Evolutionary conservation across 2,888 invertebrate genomes (phyloP).

Genomic region (Tetragonula carbonaria): DNA sequence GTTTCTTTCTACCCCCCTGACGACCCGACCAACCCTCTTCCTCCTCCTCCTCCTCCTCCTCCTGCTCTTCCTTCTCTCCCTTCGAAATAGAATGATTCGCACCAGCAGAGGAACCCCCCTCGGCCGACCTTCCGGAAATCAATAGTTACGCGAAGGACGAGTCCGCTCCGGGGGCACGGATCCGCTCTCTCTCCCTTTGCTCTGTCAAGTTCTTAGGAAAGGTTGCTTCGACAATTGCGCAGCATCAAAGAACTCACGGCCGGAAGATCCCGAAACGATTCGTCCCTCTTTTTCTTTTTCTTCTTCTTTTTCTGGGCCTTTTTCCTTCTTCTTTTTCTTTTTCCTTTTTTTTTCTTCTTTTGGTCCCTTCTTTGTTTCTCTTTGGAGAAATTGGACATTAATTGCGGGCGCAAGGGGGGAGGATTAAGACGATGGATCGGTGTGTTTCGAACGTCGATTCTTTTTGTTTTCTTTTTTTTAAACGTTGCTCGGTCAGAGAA

Average conservation of each 20-base stretch:
- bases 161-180: constrained; percentile 42
- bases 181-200: constrained; percentile 35
- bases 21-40: constrained; percentile 14
- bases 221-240: constrained; percentile 53
- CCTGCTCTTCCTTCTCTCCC: no score
- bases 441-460: not conserved
- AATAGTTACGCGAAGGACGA: constrained; percentile 74
- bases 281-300: not conserved
- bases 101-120: constrained; percentile 60
- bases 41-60: constrained; percentile 10
- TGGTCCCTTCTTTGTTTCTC: not conserved
- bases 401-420: not conserved
- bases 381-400: constrained; percentile 11
- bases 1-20: constrained; percentile 64
- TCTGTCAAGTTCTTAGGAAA: constrained; percentile 49
- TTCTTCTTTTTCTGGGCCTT: not conserved
- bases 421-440: not conserved
- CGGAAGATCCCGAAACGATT: constrained; percentile 8
- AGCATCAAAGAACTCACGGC: constrained; percentile 42
- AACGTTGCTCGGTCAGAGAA: no score
- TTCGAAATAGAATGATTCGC: constrained; percentile 71
- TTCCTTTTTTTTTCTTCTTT: no score
- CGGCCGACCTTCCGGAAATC: constrained; percentile 71
- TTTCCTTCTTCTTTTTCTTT: no score
- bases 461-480: not conserved